Evolutionary conservation across 2,797 vertebrate species (phyloP).

Genomic region (Falco peregrinus): DNA sequence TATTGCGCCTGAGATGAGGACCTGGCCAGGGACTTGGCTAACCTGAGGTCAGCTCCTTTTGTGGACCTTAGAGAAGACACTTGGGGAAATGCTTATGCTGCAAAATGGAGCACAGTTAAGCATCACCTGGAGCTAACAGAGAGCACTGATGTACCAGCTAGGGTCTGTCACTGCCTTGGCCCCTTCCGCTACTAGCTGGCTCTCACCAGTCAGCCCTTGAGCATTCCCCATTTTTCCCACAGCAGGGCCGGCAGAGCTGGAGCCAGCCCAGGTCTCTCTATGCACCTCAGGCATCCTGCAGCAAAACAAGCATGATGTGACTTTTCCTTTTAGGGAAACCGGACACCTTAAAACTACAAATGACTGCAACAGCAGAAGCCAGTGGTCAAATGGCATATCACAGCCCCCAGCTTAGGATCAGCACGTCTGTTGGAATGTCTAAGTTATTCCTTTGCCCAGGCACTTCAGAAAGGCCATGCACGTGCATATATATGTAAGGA

Average conservation of each 20-base stretch:
- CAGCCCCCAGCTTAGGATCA: background rate
- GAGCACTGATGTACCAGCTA: background rate
- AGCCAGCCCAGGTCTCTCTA: background rate
- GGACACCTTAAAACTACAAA: background rate
- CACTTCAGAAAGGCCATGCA: background rate
- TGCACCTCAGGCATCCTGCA: background rate
- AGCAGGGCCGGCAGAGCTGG: background rate
- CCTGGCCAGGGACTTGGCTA: background rate
- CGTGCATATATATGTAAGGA: background rate
- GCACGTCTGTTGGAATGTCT: rapidly evolving
- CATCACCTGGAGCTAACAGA: background rate
- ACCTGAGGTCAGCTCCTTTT: background rate
- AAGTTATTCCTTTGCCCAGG: background rate
- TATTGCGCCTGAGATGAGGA: rapidly evolving
- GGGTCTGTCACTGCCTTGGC: background rate
- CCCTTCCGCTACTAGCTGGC: background rate
- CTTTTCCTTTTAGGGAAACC: background rate
- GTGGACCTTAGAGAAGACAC: background rate
- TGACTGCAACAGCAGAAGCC: background rate
- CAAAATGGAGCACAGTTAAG: background rate
- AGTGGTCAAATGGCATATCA: background rate
- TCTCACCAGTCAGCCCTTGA: background rate
- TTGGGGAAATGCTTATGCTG: background rate
- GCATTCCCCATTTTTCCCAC: background rate
- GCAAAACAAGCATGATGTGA: background rate